A percentile compares a stretch with the other conserved stretches of the same genome.
phyloP scores from a whole-genome alignment of 2,113 vertebrate species.

The Syrrhaptes paradoxus region DNA sequence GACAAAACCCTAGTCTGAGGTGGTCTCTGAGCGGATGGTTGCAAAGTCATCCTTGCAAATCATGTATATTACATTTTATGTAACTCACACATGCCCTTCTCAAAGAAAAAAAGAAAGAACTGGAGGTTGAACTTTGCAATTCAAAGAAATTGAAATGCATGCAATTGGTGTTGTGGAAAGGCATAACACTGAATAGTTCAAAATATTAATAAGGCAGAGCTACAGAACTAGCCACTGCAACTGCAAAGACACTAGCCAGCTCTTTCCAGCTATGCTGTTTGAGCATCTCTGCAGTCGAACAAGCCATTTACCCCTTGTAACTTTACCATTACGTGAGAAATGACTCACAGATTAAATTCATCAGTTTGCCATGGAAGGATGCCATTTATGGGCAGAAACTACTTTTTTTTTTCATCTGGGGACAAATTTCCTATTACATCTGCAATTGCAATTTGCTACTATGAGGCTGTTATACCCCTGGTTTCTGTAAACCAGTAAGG shows the following conservation, averaged over 20 bases:
- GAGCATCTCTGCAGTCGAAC: background rate
- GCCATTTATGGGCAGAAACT: slow-evolving; percentile 1
- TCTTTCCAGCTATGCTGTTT: background rate
- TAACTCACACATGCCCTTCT: background rate
- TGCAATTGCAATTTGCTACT: background rate
- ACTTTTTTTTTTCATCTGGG: background rate
- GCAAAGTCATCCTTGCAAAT: background rate
- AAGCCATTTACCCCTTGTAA: background rate
- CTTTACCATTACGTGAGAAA: background rate
- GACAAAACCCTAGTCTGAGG: background rate
- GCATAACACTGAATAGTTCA: background rate
- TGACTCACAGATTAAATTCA: slow-evolving; percentile 34
- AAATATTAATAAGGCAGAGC: background rate
- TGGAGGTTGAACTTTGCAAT: background rate
- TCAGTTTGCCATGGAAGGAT: slow-evolving; percentile 1
- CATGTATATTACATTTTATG: background rate
- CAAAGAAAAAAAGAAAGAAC: background rate
- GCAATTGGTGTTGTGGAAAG: background rate
- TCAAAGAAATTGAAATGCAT: background rate
- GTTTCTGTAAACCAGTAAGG: background rate
- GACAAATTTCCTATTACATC: background rate
- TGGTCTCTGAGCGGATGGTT: background rate
- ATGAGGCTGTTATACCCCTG: background rate
- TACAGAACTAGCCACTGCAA: background rate
- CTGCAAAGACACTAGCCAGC: background rate